Evolutionary conservation across 2,113 vertebrate species (phyloP).

Genomic region (Bostrychus sinensis): DNA sequence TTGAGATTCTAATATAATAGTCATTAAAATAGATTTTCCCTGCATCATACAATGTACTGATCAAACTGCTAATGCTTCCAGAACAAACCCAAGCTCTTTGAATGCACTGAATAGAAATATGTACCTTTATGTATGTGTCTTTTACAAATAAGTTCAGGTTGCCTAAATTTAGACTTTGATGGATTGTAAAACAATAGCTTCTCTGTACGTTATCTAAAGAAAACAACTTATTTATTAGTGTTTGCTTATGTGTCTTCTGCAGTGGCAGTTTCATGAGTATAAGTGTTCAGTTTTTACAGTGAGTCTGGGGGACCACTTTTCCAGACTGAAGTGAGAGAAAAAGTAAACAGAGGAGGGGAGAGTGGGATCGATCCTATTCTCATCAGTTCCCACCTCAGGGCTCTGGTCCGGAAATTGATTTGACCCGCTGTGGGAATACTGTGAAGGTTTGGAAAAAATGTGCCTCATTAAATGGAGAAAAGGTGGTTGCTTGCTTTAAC

Average conservation of each 20-base stretch:
- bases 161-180: too few species aligned
- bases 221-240: neutral
- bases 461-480: slow-evolving; percentile 51
- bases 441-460: slow-evolving; percentile 50
- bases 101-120: neutral
- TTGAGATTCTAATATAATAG: too few species aligned
- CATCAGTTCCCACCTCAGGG: slow-evolving; percentile 75
- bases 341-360: slow-evolving; percentile 70
- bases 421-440: slow-evolving; percentile 51
- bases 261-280: slow-evolving; percentile 37
- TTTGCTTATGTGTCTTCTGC: neutral
- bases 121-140: too few species aligned
- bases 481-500: slow-evolving; percentile 47
- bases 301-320: slow-evolving; percentile 35
- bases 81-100: neutral
- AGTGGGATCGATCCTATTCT: slow-evolving; percentile 77
- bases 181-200: neutral
- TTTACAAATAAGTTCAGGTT: too few species aligned
- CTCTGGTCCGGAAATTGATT: slow-evolving; percentile 61
- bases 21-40: too few species aligned
- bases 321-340: slow-evolving; percentile 46
- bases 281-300: slow-evolving; percentile 25
- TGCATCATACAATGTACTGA: too few species aligned
- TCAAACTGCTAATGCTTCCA: too few species aligned
- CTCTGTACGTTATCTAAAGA: neutral